Percentiles rank a stretch among this genome's conserved stretches.
Evolutionary conservation across 2,797 vertebrate genomes (phyloP).

Genomic region (Hybognathus amarus): DNA sequence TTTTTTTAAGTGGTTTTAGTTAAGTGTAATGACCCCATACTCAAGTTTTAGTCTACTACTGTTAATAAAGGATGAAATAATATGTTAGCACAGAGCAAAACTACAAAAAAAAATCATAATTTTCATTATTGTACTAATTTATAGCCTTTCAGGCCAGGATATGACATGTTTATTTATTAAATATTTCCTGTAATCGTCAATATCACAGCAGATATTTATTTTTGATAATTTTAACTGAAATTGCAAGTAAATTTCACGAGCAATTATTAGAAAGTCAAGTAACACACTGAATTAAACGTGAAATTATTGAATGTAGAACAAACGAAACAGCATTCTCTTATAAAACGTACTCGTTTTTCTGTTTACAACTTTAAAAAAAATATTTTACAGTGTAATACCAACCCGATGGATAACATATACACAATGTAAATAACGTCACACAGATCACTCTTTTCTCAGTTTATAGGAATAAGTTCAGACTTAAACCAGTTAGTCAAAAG

Average conservation of each 20-base stretch:
- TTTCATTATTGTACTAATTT: not conserved
- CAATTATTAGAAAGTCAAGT: not conserved
- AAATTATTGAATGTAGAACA: not conserved
- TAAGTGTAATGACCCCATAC: not conserved
- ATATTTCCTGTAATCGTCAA: not conserved
- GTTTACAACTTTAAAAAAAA: not conserved
- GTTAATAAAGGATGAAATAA: not conserved
- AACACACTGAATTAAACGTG: not conserved
- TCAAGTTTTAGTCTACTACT: not conserved
- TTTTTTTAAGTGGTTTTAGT: not conserved
- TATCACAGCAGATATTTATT: not conserved
- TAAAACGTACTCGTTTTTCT: not conserved
- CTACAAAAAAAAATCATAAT: not conserved
- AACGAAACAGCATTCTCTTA: not conserved
- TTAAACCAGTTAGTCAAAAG: too few relatives aligned
- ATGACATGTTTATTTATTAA: rapidly evolving
- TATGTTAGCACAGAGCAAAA: not conserved
- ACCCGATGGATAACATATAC: not conserved
- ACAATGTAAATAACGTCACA: not conserved
- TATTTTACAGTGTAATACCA: not conserved
- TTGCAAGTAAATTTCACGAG: not conserved
- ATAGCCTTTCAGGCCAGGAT: not conserved
- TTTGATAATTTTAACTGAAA: not conserved
- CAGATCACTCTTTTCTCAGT: not conserved
- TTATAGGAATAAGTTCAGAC: not conserved